Evolutionary conservation across 2,797 vertebrate genomes (phyloP).

Genomic region (Sebastes hubbsi): DNA sequence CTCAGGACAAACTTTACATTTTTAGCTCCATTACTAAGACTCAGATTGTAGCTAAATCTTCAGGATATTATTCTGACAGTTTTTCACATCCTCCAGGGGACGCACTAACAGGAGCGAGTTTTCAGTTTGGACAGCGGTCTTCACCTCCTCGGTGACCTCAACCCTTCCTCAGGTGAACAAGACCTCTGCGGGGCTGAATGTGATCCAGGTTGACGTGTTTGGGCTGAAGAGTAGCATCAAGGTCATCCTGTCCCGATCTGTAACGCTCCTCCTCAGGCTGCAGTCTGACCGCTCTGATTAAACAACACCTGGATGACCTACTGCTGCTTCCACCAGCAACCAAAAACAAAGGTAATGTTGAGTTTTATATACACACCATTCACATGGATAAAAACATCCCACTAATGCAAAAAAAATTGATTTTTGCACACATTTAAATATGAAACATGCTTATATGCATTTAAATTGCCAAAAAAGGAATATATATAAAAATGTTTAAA

Average conservation of each 20-base stretch:
- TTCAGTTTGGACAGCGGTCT: conserved; percentile 3
- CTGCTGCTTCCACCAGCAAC: conserved; percentile 1
- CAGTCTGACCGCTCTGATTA: conserved; percentile 51
- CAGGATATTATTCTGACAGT: not conserved
- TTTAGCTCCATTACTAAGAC: not conserved
- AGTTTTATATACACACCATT: not conserved
- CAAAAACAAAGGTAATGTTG: not conserved
- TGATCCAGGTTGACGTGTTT: conserved; percentile 52
- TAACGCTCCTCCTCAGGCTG: conserved; percentile 24
- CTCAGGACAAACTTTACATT: not conserved
- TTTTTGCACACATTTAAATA: not conserved
- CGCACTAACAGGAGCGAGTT: not conserved
- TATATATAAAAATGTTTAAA: not conserved
- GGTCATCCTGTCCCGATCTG: conserved; percentile 44
- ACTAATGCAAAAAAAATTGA: not conserved
- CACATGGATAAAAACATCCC: not conserved
- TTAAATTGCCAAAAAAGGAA: not conserved
- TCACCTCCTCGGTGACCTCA: conserved; percentile 22
- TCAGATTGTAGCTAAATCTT: not conserved
- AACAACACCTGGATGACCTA: conserved; percentile 48
- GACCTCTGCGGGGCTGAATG: conserved; percentile 15
- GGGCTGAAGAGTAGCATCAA: conserved; percentile 22
- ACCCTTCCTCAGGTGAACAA: conserved; percentile 25
- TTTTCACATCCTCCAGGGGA: not conserved
- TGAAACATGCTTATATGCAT: not conserved